Conservation (phyloP, 2,113 vertebrate species). For the Perccottus glenii region DNA sequence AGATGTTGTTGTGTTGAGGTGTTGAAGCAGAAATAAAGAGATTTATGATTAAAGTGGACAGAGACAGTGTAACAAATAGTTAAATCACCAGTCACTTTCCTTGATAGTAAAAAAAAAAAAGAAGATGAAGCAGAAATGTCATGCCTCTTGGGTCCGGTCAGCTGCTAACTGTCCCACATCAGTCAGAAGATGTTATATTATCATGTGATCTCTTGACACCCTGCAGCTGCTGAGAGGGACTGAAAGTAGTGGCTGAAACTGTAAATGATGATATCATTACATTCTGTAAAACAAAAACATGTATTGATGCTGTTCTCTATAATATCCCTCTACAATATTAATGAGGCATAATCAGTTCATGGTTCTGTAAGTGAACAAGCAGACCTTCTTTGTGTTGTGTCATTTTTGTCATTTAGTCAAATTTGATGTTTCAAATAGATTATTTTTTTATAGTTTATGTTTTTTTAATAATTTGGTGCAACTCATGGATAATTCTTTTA, state of each 20-base stretch:
- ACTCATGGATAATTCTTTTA: no score
- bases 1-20: slow-evolving; percentile 1
- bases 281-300: slow-evolving; percentile 7
- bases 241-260: slow-evolving; percentile 4
- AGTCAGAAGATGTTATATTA: slow-evolving; percentile 22
- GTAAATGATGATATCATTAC: neutral
- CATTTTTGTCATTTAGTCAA: no score
- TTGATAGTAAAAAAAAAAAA: neutral
- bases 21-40: slow-evolving; percentile 16
- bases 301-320: neutral
- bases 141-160: slow-evolving; percentile 27
- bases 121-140: neutral
- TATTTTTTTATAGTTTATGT: neutral
- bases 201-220: slow-evolving; percentile 15
- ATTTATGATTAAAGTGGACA: slow-evolving; percentile 22
- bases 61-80: slow-evolving; percentile 14
- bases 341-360: no score
- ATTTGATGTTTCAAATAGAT: neutral
- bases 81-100: slow-evolving; percentile 9
- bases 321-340: no score
- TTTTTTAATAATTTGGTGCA: no score
- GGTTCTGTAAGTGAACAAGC: no score
- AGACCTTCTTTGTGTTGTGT: neutral
- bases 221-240: slow-evolving; percentile 21
- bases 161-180: slow-evolving; percentile 27